phyloP scores from a whole-genome alignment of 2,797 vertebrate species.

The Adrianichthys oophorus region DNA sequence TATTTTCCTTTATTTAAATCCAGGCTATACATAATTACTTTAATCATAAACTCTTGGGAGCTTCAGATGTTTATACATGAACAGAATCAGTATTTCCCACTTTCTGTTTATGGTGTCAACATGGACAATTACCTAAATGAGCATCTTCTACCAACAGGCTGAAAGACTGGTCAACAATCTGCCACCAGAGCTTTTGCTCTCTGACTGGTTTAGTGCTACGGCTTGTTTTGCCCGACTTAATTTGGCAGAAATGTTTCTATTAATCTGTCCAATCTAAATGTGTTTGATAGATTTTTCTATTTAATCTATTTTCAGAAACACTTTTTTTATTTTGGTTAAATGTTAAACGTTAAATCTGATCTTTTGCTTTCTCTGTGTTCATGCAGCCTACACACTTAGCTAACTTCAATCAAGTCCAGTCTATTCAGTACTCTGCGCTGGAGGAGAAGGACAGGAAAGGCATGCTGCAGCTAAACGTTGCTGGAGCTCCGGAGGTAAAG shows the following conservation, averaged over 20 bases:
- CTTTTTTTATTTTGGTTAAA: background rate
- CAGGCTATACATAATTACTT: background rate
- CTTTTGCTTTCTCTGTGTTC: constrained; percentile 5
- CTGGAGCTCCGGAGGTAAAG: constrained; percentile 92
- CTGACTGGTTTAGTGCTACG: background rate
- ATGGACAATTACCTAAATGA: background rate
- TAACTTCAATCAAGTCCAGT: constrained; percentile 95
- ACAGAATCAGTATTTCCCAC: background rate
- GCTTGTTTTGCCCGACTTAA: no score
- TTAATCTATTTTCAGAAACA: no score
- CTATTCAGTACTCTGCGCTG: constrained; percentile 93
- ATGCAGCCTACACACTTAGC: constrained; percentile 93
- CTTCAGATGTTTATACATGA: background rate
- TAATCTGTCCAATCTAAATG: no score
- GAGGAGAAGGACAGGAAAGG: constrained; percentile 98
- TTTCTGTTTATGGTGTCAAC: background rate
- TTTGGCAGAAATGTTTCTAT: no score
- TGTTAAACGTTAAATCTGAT: background rate
- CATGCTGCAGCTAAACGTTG: constrained; percentile 90
- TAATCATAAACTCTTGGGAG: background rate
- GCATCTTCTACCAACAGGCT: background rate
- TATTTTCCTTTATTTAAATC: background rate
- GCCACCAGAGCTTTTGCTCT: background rate
- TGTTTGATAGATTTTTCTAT: no score
- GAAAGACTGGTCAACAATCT: background rate